Evolutionary conservation across 2,888 invertebrate genomes (phyloP), one percentile per base, ranked within the genome.

Genomic region (Heteropelma amictum): DNA sequence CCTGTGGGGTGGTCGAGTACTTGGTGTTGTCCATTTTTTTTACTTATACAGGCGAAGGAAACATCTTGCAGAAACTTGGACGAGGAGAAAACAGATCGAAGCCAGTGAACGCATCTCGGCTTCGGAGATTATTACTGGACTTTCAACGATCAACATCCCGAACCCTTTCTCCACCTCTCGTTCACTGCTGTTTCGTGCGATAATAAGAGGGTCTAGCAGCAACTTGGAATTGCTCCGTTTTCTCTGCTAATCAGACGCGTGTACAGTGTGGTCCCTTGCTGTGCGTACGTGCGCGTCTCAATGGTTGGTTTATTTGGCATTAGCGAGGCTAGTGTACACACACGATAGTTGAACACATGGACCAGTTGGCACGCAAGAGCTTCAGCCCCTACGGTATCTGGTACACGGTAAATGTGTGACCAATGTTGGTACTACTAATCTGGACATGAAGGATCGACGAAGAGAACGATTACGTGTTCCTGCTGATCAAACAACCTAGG

Each of bases 181-280:
- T n/a, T 78, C 68, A 77, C 77, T 69, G 68, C 78, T 80, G 10
- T 77, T 19, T 63, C 56, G 68, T 61, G 35, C n/a, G n/a, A n/a
- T 56, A 49, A 23, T 56, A 47, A 67, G 63, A 12, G 77, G 80
- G 77, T 81, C 78, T 64, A 69, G 40, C 63, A 56, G 14, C 63
- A 47, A 33, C 77, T 81, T 81, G 83, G 82, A 85, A 82, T 84
- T 83, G 83, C 81, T 83, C 83, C 82, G 86, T 85, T 86, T 87
- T 85, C 86, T 80, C 81, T 83, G 80, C 84, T 88, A 87, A 88
- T 88, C 87, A 87, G 84, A 82, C 84, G 83, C 83, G 81, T 80
- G 79, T 76, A 8, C 77, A 78, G 76, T 75, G 73, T 61, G n/a
- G n/a, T n/a, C n/a, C n/a, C n/a, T n/a, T 54, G 56, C 63, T 78